phyloP scores from a whole-genome alignment of 2,888 invertebrate species.

The Sipha maydis region DNA sequence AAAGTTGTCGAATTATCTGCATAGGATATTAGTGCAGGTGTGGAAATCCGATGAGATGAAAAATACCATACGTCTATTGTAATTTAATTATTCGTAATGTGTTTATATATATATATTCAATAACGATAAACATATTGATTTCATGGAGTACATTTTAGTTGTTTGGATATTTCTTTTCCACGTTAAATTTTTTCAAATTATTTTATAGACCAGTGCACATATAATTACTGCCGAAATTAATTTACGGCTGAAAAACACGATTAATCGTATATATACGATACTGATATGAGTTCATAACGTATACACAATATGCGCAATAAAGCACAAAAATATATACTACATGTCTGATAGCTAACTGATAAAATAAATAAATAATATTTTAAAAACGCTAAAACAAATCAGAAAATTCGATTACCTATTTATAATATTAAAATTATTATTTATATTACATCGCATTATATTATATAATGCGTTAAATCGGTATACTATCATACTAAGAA shows the following conservation, averaged over 20 bases:
- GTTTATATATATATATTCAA: no score
- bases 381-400: neutral
- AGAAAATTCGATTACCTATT: neutral
- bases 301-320: no score
- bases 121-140: no score
- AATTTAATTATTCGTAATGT: no score
- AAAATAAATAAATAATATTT: neutral
- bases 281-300: neutral
- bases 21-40: no score
- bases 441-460: no score
- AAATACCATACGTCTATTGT: no score
- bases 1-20: no score
- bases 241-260: neutral
- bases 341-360: neutral
- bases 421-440: no score
- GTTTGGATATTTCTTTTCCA: neutral
- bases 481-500: neutral
- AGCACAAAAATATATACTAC: no score
- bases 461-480: neutral
- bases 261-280: neutral
- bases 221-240: neutral
- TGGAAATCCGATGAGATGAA: no score
- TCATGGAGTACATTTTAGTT: no score
- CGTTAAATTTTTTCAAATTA: neutral
- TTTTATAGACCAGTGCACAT: neutral